A percentile compares a stretch with the other conserved stretches of the same genome.
phyloP scores from a whole-genome alignment of 2,113 vertebrate species.

The Noctilio leporinus region DNA sequence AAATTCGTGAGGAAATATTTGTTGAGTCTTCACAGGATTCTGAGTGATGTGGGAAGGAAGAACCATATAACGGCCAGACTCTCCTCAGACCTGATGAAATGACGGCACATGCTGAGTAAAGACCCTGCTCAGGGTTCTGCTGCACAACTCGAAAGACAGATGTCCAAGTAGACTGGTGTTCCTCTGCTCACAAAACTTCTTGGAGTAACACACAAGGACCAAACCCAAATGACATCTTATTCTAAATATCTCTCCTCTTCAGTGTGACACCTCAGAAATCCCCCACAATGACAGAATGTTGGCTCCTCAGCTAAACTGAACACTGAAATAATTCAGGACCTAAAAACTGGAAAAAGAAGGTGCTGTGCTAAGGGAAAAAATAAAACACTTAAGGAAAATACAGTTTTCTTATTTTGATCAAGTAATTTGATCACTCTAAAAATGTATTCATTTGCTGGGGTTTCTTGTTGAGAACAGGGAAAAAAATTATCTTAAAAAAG shows the following conservation, averaged over 20 bases:
- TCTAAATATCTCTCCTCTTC: constrained; percentile 39
- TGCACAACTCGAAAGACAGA: constrained; percentile 62
- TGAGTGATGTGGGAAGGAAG: not conserved
- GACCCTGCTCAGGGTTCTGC: constrained; percentile 36
- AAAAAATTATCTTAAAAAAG: not conserved
- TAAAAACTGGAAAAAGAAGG: constrained; percentile 39
- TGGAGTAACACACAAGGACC: constrained; percentile 53
- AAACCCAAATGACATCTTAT: constrained; percentile 60
- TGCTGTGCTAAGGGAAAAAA: constrained; percentile 29
- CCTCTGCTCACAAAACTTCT: constrained; percentile 64
- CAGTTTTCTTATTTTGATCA: constrained; percentile 51
- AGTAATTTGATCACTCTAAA: constrained; percentile 50
- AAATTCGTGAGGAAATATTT: not conserved
- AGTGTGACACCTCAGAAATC: constrained; percentile 30
- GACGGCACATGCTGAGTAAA: constrained; percentile 19
- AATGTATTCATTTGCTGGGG: constrained; percentile 7
- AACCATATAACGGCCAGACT: not conserved
- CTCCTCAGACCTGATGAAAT: not conserved
- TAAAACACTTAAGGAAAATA: constrained; percentile 35
- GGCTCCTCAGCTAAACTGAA: constrained; percentile 40
- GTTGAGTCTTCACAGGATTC: not conserved
- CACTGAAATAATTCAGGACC: not conserved
- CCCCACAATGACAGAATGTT: constrained; percentile 43
- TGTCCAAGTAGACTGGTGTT: constrained; percentile 17
- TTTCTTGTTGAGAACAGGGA: constrained; percentile 19